Conservation (phyloP, 2,797 vertebrate species). For the Polyboroides typus region DNA sequence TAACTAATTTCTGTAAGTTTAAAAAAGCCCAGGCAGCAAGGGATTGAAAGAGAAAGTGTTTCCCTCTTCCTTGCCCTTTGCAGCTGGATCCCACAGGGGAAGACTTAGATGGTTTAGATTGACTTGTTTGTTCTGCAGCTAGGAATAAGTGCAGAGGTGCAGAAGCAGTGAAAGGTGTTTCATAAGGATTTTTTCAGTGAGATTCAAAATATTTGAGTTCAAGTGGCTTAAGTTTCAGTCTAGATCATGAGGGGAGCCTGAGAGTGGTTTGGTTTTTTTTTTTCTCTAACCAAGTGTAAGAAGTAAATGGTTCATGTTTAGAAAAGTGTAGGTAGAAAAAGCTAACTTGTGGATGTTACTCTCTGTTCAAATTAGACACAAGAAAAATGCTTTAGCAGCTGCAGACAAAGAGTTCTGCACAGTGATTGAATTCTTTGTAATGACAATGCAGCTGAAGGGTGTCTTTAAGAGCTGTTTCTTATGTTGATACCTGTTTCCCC, state of each 20-base stretch:
- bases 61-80: not conserved
- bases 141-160: not conserved
- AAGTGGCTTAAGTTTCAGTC: not conserved
- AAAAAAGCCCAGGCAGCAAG: not conserved
- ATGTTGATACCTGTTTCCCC: not conserved
- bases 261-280: not conserved
- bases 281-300: not conserved
- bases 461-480: conserved; percentile 10
- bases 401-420: not conserved
- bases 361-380: not conserved
- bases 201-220: not conserved
- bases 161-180: not conserved
- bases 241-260: not conserved
- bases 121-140: not conserved
- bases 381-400: conserved; percentile 27
- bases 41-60: not conserved
- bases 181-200: not conserved
- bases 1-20: not conserved
- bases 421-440: not conserved
- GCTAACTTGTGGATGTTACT: not conserved
- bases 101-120: not conserved
- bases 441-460: not conserved
- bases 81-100: not conserved
- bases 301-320: not conserved
- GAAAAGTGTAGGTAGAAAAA: not conserved